Evolutionary conservation across 2,113 vertebrate species (phyloP), one percentile per base, ranked within the genome.

Genomic region (Pelecanoides urinatrix): DNA sequence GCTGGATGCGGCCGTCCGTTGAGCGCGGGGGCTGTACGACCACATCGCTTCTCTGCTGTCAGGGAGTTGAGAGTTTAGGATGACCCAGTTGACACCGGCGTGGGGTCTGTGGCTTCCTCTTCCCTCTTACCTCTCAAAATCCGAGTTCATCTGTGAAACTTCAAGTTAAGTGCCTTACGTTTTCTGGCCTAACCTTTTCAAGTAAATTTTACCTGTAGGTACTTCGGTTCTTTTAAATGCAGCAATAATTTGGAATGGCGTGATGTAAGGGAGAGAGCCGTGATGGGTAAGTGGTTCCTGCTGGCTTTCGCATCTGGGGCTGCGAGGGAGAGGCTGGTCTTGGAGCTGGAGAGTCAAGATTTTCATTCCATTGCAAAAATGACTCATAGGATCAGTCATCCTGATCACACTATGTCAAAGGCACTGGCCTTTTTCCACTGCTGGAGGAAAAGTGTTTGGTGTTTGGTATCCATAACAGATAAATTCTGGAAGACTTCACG

Each of bases 401-500:
- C 36, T 23, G 82, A 61, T 82, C 94, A 56, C 29, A 5, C 27
- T 13, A 0, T 2, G 22, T 77, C 30, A 68, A 77, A 72, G 47
- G 56, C 66, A 45, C 38, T 85, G 86, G 15, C 42, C 58, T 88
- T 87, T 92, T 91, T 89, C 84, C 63, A 53, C 16, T 19, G 27
- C 50, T 89, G 68, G 50, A 77, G 50, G 30, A 71, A 71, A 70
- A 70, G 25, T 88, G 42, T 92, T 93, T 95, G 65, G 40, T 90
- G 83, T 94, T 97, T 92, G 78, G 92, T 97, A 90, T 82, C 88
- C 87, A 94, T 68, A 65, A 63, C 92, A 95, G 61, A 84, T 22
- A 59, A 30, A 44, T 86, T 78, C 52, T 90, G 92, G 70, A 76
- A 82, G 62, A 82, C 49, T 34, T 90, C 14, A 10, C 53, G 66